Percentiles rank a stretch among this genome's conserved stretches.
These are phyloP conservation scores for Austrolebias charrua DNA, from an alignment of 2,797 vertebrate genomes.

Conservation along the genomic window DNA sequence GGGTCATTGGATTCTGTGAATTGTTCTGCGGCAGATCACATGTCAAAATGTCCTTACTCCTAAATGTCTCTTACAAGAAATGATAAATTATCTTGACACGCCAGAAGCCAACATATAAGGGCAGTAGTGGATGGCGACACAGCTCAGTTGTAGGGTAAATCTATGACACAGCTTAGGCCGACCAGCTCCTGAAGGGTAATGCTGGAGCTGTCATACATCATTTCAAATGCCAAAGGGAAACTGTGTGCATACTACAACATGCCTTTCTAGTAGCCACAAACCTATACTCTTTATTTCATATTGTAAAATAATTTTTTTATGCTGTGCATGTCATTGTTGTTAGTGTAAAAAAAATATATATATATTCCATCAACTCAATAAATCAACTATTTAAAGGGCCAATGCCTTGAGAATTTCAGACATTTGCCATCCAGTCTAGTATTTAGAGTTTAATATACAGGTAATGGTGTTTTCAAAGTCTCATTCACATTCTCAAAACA, in stretches of 20 bases:
- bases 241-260: conserved; percentile 51
- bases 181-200: conserved; percentile 30
- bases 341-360: conserved; percentile 29
- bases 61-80: conserved; percentile 53
- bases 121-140: conserved; percentile 51
- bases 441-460: conserved; percentile 41
- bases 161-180: conserved; percentile 51
- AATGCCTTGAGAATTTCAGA: conserved; percentile 49
- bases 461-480: conserved; percentile 52
- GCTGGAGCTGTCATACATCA: conserved; percentile 33
- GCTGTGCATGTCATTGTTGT: conserved; percentile 55
- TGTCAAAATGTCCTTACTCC: conserved; percentile 57
- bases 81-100: conserved; percentile 66
- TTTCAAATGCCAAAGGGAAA: conserved; percentile 54
- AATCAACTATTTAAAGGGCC: conserved; percentile 61
- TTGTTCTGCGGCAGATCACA: conserved; percentile 61
- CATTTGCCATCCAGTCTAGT: conserved; percentile 24
- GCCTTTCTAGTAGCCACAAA: conserved; percentile 36
- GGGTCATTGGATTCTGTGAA: conserved; percentile 62
- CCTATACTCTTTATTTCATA: conserved; percentile 47
- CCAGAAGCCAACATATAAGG: conserved; percentile 48
- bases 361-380: conserved; percentile 69
- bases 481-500: conserved; percentile 38
- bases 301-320: conserved; percentile 57
- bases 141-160: conserved; percentile 51